phyloP scores from a whole-genome alignment of 2,888 invertebrate genomes.

The Tryphoninae sp. region DNA sequence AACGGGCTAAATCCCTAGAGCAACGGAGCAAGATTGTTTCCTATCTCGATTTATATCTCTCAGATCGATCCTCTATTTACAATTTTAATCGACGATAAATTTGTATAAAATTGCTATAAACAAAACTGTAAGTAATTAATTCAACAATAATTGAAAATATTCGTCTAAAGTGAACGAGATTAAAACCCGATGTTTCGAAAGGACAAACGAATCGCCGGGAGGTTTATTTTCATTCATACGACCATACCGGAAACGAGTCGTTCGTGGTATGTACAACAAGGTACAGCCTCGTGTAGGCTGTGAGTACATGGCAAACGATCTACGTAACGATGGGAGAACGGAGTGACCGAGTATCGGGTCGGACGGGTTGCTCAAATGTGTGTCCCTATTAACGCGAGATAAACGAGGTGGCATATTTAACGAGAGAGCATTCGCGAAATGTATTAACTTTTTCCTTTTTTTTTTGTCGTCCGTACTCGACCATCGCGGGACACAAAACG shows the following conservation, averaged over 20 bases:
- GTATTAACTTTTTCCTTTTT: constrained; percentile 40
- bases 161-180: no score
- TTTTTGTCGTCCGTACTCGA: neutral
- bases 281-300: neutral
- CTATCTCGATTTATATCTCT: neutral
- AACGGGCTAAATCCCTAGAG: neutral
- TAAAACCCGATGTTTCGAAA: no score
- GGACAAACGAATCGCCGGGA: constrained; percentile 35
- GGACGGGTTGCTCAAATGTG: constrained; percentile 36
- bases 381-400: constrained; percentile 50
- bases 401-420: constrained; percentile 54
- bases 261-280: constrained; percentile 11
- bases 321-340: constrained; percentile 19
- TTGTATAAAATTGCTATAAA: no score
- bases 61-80: neutral
- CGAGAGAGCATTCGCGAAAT: constrained; percentile 49
- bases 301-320: constrained; percentile 32
- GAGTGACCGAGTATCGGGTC: constrained; percentile 17
- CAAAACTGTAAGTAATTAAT: no score
- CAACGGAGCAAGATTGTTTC: neutral
- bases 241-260: constrained; percentile 11
- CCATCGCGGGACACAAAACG: neutral
- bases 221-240: constrained; percentile 37
- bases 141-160: no score
- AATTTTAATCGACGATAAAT: no score